These are phyloP conservation scores for Actenoides hombroni DNA, from an alignment of 2,113 vertebrate species.

Conservation along the genomic window DNA sequence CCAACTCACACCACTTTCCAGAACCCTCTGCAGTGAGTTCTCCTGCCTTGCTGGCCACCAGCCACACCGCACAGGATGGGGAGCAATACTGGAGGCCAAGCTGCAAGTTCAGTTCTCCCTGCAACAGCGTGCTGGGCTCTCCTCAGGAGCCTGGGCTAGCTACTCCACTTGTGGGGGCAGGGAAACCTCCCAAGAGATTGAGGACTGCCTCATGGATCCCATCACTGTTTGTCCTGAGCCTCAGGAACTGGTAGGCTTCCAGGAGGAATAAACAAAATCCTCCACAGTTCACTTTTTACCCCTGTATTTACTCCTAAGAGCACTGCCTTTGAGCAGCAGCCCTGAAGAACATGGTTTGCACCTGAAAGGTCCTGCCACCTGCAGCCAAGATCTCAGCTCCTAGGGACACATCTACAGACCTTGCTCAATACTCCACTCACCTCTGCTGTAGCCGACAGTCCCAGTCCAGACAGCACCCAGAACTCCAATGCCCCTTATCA, in stretches of 20 bases:
- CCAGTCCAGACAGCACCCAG: too few relatives aligned
- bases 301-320: not conserved
- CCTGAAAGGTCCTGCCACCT: not conserved
- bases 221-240: not conserved
- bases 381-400: not conserved
- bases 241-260: not conserved
- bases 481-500: fast-evolving
- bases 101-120: not conserved
- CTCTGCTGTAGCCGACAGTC: fast-evolving
- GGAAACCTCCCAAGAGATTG: not conserved
- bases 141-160: not conserved
- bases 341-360: not conserved
- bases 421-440: fast-evolving
- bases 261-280: not conserved
- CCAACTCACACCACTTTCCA: fast-evolving
- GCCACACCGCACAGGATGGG: not conserved
- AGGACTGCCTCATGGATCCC: not conserved
- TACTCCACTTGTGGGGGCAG: not conserved
- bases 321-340: fast-evolving
- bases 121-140: not conserved
- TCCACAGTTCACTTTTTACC: not conserved
- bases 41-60: not conserved
- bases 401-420: not conserved
- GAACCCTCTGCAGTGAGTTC: not conserved
- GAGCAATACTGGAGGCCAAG: fast-evolving